Conservation (phyloP, 2,888 invertebrate genomes). For the Xanthostigma xanthostigma region DNA sequence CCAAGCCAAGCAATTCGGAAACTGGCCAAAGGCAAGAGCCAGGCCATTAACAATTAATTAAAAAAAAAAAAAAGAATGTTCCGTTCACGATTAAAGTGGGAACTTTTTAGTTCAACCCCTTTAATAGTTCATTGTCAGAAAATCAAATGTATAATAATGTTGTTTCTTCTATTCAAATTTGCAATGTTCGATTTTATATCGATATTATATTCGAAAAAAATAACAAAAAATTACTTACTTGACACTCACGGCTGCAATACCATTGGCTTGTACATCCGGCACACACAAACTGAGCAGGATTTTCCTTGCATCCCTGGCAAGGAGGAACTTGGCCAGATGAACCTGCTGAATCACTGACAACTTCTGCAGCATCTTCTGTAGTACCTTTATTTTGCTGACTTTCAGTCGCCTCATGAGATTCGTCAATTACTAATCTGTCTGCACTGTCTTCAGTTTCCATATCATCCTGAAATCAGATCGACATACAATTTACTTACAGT, state of each 20-base stretch:
- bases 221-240: constrained; percentile 39
- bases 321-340: constrained; percentile 41
- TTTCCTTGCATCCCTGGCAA: constrained; percentile 74
- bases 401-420: constrained; percentile 31
- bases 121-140: too few relatives aligned
- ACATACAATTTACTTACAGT: too few relatives aligned
- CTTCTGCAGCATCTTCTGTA: constrained; percentile 22
- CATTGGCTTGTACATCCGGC: constrained; percentile 85
- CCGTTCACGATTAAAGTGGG: too few relatives aligned
- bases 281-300: constrained; percentile 74
- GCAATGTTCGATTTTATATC: neutral
- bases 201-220: neutral
- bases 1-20: too few relatives aligned
- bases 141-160: too few relatives aligned
- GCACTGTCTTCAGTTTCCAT: constrained; percentile 49
- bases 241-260: constrained; percentile 89
- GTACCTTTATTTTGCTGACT: constrained; percentile 21
- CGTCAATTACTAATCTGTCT: constrained; percentile 43
- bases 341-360: constrained; percentile 29
- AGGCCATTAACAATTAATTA: too few relatives aligned
- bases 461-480: constrained; percentile 18
- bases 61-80: too few relatives aligned
- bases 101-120: too few relatives aligned
- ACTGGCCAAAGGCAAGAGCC: too few relatives aligned
- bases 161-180: too few relatives aligned